A percentile compares a stretch with the other conserved stretches of the same genome.
These are phyloP conservation scores for Nycticebus coucang DNA, from an alignment of 2,113 vertebrate genomes.

Conservation along the genomic window DNA sequence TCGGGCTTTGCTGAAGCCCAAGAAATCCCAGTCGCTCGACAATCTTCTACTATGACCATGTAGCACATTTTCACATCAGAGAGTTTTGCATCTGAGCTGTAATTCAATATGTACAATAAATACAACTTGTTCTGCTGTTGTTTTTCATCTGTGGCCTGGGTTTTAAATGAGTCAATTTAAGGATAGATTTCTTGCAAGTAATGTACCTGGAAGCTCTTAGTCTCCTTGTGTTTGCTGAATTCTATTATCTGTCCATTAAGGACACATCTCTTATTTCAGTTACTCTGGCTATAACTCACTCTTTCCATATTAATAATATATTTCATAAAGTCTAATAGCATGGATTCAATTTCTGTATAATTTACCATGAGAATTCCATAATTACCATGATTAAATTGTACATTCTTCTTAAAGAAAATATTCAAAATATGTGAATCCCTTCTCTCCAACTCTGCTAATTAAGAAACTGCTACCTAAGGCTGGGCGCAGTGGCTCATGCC, in stretches of 20 bases:
- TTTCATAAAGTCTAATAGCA: background rate
- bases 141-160: background rate
- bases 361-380: background rate
- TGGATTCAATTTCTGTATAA: background rate
- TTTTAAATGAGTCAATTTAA: background rate
- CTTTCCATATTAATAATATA: background rate
- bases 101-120: background rate
- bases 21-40: background rate
- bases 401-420: background rate
- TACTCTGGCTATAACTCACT: background rate
- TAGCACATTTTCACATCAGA: background rate
- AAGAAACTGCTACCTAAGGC: background rate
- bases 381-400: background rate
- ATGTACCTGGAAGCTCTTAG: background rate
- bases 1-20: background rate
- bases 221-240: background rate
- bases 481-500: no score
- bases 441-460: background rate
- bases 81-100: background rate
- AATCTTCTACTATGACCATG: background rate
- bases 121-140: background rate
- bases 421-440: background rate
- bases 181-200: background rate
- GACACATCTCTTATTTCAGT: background rate
- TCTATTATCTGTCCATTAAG: background rate